Evolutionary conservation across 2,113 vertebrate genomes (phyloP), one percentile per base, ranked within the genome.

Genomic region (Gavia stellata): DNA sequence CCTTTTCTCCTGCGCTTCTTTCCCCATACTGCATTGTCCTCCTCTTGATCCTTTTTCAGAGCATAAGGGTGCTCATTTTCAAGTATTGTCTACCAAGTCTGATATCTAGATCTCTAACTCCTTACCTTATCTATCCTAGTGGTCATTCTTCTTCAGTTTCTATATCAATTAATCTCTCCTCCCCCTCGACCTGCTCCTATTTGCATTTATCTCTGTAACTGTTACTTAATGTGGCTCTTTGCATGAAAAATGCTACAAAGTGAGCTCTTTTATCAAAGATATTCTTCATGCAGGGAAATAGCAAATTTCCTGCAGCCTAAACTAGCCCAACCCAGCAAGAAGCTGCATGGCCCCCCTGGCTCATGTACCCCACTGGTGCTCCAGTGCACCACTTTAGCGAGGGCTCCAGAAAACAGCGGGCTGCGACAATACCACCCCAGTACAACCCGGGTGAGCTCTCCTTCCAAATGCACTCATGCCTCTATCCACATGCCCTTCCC

Each of bases 301-400:
- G 0, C 8, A 44, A 40, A 12, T 56, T 79, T 79, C 18, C 55
- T 78, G 25, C 10, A 61, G 52, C 49, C 33, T 40, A 55, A 63
- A 42, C 10, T 33, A 81, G 18, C 34, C 31, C 19, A 38, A 28
- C 28, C 17, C n/a, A 59, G 47, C 16, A 58, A 50, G 47, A 53
- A 84, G 53, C 15, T 81, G 16, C 14, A 7, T 4, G 31, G n/a
- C n/a, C 3, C 25, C 14, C 25, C 19, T 0, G 2, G 10, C 3
- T 58, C 19, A 6, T 2, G 9, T 14, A 5, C 4, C 55, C 42
- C 58, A 20, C 34, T 55, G n/a, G 7, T 1, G 2, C 33, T 49
- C 20, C 55, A 42, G 45, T 3, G 8, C 26, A 45, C 9, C 9
- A 2, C 26, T 81, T 83, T 77, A 50, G 42, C 1, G 3, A 53